These are phyloP conservation scores for Pongo abelii DNA, from an alignment of 2,113 vertebrate genomes.

Conservation along the genomic window DNA sequence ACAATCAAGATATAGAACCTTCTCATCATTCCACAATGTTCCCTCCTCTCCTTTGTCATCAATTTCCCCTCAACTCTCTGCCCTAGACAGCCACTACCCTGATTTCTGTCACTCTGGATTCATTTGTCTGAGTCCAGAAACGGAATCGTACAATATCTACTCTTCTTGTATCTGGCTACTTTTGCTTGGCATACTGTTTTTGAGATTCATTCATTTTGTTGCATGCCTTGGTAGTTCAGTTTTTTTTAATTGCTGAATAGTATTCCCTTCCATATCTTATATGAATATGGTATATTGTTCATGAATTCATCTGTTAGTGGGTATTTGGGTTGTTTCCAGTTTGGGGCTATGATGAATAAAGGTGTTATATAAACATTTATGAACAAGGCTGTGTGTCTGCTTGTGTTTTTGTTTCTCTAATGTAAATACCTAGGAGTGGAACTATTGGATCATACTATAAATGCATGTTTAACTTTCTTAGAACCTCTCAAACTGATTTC, in stretches of 20 bases:
- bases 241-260: not conserved
- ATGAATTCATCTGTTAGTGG: not conserved
- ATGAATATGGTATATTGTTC: not conserved
- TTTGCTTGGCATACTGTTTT: not conserved
- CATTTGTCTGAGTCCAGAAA: not conserved
- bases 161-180: not conserved
- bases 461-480: not conserved
- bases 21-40: not conserved
- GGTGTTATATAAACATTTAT: not conserved
- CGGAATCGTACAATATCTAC: accelerated
- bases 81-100: not conserved
- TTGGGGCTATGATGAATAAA: not conserved
- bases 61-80: not conserved
- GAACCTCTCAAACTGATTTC: not conserved
- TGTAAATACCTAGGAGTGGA: not conserved
- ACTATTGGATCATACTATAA: not conserved
- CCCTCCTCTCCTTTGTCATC: not conserved
- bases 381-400: not conserved
- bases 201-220: not conserved
- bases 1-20: not conserved
- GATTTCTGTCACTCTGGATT: not conserved
- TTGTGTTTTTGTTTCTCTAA: not conserved
- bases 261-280: not conserved
- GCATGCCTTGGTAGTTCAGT: not conserved
- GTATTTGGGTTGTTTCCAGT: not conserved